phyloP scores from a whole-genome alignment of 2,113 vertebrate species.

The Lates calcarifer region DNA sequence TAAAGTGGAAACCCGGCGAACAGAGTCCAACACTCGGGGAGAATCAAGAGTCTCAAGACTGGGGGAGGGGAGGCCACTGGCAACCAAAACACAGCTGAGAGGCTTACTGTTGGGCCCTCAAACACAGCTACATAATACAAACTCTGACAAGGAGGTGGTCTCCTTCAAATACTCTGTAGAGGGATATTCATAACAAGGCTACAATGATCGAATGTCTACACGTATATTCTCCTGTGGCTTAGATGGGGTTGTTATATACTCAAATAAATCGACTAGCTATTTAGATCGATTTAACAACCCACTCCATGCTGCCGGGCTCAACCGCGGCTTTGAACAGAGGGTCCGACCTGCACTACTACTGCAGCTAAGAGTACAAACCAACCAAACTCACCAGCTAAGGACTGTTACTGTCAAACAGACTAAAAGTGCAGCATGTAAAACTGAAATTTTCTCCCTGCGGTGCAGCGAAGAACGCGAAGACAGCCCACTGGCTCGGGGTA shows the following conservation, averaged over 20 bases:
- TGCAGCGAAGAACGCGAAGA: neutral
- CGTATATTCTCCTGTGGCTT: neutral
- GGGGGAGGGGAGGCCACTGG: constrained; percentile 76
- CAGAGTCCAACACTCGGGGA: constrained; percentile 25
- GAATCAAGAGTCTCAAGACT: constrained; percentile 47
- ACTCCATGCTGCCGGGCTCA: neutral
- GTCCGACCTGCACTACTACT: neutral
- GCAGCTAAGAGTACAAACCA: neutral
- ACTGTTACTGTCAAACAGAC: neutral
- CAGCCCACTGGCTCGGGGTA: neutral
- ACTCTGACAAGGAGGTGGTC: neutral
- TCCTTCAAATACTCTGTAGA: neutral
- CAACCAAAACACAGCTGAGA: constrained; percentile 78
- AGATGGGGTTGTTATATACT: neutral
- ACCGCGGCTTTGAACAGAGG: neutral
- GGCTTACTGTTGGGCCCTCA: constrained; percentile 59
- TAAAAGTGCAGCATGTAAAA: neutral
- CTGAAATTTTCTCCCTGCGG: neutral
- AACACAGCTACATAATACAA: constrained; percentile 30
- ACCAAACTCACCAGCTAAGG: neutral
- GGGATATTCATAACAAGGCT: neutral
- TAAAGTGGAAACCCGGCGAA: constrained; percentile 29
- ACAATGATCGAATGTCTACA: neutral
- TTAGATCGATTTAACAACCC: neutral
- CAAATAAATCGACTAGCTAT: neutral